Base-by-base conservation (phyloP, 2,888 invertebrate genomes). In the Nephrotoma guestfalica region DNA sequence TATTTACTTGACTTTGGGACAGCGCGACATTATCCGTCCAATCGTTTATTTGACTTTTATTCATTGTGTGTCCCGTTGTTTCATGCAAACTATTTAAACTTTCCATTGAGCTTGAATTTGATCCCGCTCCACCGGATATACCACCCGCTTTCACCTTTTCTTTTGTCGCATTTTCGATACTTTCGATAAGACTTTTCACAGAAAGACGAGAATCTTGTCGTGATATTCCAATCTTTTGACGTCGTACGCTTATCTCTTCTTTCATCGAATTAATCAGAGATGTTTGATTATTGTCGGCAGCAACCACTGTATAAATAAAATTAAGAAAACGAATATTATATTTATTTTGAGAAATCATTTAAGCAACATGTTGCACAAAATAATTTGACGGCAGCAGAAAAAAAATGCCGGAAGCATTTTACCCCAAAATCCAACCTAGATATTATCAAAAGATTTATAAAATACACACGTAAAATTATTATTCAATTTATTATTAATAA, bases 171-270 rank as follows among this genome's bases (percentile, higher is more conserved):
- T 96, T 97, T 92, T 98, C 98, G 87, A 98, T 97, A 89, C 96
- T 96, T 90, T 97, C 97, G 88, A 98, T 97, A 43, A 98, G 92
- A 86, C 96, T 96, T 90, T 97, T 97, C 7, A 98, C 98, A 0
- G 97, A 97, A 86, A 97, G 93, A 45, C 96, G 93, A 41, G 96
- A 96, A 90, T 96, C 97, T 88, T 92, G 92, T 4, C 91, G 89
- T 86, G 90, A 90, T 87, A 92, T 88, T 87, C 92, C 92, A 13
- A 93, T 92, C 89, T 94, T 94, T 88, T 91, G 91, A 41, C 93
- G 91, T 88, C 94, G 90, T 88, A 93, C 90, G 87, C 93, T 92
- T 90, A 94, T 92, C 89, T 94, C 94, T 89, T 93, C 91, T 89
- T 94, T 92, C 86, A 93, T 91, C 88, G 93, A 92, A 88, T 92